Conservation (phyloP, 2,888 invertebrate genomes). For the Diarsia brunnea region DNA sequence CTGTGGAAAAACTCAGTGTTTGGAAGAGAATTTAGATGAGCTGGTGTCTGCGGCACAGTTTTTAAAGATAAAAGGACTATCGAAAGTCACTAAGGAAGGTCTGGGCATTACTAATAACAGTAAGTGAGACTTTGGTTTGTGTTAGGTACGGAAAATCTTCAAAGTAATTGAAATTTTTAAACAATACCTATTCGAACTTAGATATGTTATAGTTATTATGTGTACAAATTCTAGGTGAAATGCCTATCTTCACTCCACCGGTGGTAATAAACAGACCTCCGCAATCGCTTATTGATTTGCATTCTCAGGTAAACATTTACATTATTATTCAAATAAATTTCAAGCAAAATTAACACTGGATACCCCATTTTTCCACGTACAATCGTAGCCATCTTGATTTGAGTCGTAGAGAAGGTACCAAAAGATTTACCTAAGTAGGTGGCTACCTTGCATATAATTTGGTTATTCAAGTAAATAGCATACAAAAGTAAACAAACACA, state of each 20-base stretch:
- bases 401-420: neutral
- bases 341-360: neutral
- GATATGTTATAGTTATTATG: neutral
- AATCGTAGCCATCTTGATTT: conserved; percentile 32
- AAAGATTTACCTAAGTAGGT: neutral
- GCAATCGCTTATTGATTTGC: conserved; percentile 84
- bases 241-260: conserved; percentile 87
- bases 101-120: conserved; percentile 85
- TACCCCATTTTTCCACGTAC: neutral
- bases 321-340: neutral
- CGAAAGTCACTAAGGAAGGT: conserved; percentile 90
- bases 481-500: neutral
- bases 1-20: conserved; percentile 93
- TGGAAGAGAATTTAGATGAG: conserved; percentile 93
- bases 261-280: conserved; percentile 88
- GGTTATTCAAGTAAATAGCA: neutral
- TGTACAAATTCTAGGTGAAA: conserved; percentile 78
- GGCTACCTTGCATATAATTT: neutral
- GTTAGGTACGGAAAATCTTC: conserved; percentile 1
- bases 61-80: conserved; percentile 92
- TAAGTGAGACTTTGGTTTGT: conserved; percentile 70
- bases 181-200: neutral
- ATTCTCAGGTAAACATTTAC: conserved; percentile 79
- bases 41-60: conserved; percentile 93
- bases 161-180: neutral